Evolutionary conservation across 2,797 vertebrate genomes (phyloP), one percentile per base, ranked within the genome.

Genomic region (Epinephelus malabaricus): DNA sequence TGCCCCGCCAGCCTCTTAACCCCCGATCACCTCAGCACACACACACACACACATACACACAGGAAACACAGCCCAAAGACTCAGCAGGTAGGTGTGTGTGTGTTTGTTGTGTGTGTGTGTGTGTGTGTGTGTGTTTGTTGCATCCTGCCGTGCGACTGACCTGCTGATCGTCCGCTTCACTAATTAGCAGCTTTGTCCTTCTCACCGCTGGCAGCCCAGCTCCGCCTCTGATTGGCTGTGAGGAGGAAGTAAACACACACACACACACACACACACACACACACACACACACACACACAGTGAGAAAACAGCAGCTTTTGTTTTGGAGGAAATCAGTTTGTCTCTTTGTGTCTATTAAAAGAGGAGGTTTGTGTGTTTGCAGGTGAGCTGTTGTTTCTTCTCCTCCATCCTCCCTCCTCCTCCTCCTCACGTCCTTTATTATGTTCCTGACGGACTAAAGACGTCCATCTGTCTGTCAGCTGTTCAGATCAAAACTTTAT

Each of bases 101-200:
- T 90, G 87, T 34, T 8, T 34, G 34, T 34, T 67, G 46, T 67
- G 53, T 67, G 55, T 67, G 53, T 73, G 73, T 21, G 21, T 21
- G 87, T 34, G 25, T 25, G 49, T 53, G 46, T 65, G 43, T 79
- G 68, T 76, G 64, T 73, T 73, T 71, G 66, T 62, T 8, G 34
- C 34, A 8, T 34, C 34, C 34, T 34, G 34, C 34, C 34, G 84
- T 72, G 83, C 25, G 6, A 66, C 83, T 85, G 90, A 89, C 83
- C 86, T 73, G 68, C 79, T 64, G 82, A 88, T 83, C 68, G 69
- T 71, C 76, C 62, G 25, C 69, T 76, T 47, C 56, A 38, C 86
- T 92, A 93, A 91, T 93, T 91, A 83, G 76, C 73, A 69, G 78
- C 77, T 90, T 91, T 90, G 87, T 91, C 79, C 86, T 43, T 76